A percentile compares a stretch with the other conserved stretches of the same genome.
These are phyloP conservation scores for Ophiothrix spiculata DNA, from an alignment of 35 echinoderm and acorn worm species.

Conservation along the genomic window DNA sequence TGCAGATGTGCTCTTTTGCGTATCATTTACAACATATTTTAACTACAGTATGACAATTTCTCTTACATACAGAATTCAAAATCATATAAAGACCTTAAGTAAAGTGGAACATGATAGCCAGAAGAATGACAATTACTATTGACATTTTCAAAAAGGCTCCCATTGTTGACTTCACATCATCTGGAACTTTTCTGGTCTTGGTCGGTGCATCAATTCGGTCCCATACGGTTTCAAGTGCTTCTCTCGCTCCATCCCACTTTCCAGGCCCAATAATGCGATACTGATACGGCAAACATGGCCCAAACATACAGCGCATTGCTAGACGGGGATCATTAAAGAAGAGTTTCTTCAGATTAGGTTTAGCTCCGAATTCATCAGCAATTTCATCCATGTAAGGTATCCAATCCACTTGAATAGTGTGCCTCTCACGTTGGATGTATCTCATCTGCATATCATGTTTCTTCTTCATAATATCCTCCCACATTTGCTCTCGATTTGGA, in stretches of 20 bases:
- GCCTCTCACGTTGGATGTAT: slow-evolving; percentile 59
- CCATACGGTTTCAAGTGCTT: slow-evolving; percentile 54
- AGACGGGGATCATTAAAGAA: slow-evolving; percentile 58
- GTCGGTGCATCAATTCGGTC: slow-evolving; percentile 48
- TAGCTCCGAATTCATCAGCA: slow-evolving; percentile 63
- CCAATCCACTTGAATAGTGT: slow-evolving; percentile 84
- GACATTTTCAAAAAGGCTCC: too few relatives aligned
- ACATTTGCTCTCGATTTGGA: slow-evolving; percentile 46
- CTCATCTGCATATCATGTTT: slow-evolving; percentile 53
- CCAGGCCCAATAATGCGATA: slow-evolving; percentile 84
- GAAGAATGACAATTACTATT: too few relatives aligned
- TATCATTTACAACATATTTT: too few relatives aligned
- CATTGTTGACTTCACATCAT: too few relatives aligned
- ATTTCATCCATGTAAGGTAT: slow-evolving; percentile 71
- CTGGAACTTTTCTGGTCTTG: slow-evolving; percentile 40
- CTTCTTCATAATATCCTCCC: slow-evolving; percentile 41
- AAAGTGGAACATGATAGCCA: too few relatives aligned
- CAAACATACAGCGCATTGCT: slow-evolving; percentile 55
- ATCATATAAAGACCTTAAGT: too few relatives aligned
- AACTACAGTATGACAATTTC: too few relatives aligned
- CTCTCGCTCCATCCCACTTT: slow-evolving; percentile 71
- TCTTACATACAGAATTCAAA: too few relatives aligned
- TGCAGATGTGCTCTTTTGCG: too few relatives aligned
- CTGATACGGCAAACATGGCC: slow-evolving; percentile 70
- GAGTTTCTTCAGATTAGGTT: slow-evolving; percentile 63